Base-by-base conservation (phyloP, 2,888 invertebrate genomes). In the Dryobota labecula region DNA sequence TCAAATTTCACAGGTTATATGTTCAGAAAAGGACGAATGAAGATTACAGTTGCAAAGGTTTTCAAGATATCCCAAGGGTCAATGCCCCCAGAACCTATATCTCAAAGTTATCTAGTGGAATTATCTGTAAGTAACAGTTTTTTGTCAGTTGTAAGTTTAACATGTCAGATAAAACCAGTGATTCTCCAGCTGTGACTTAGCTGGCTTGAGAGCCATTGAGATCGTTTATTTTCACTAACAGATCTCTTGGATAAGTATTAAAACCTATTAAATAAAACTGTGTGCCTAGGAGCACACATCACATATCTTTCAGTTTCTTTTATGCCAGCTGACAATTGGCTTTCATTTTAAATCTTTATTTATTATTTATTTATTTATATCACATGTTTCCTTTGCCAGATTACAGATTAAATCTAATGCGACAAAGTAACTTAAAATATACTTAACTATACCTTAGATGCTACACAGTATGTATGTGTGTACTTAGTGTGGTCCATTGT, bases 21-120 rank as follows among this genome's bases (percentile, higher is more conserved):
- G 98, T 99, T 99, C 89, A 97, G 99, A 72, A 99, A 99, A 94
- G 99, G 99, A 0, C 97, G 99, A 74, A 99, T 99, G 98, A 99
- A 99, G 94, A 98, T 99, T 30, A 99, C 99, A 1, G 99, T 99
- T 0, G 98, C 99, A 0, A 99, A 99, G 93, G 98, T 99, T 72
- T 98, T 98, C 88, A 99, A 98, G 96, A 97, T 98, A 92, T 93
- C 96, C 11, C 95, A 94, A 77, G 97, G 97, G 54, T 97, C 98
- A 68, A 97, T 97, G 92, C 97, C 97, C 78, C 97, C 97, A 49
- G 99, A 99, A 90, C 97, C 98, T 0, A 97, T 99, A 86, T 98
- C 99, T 2, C 98, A 98, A 89, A 99, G 99, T 89, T 98, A 99
- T 93, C 96, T 99, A 43, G 99, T 99, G 1, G 99, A 99, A 93